Evolutionary conservation across 2,113 vertebrate genomes (phyloP), one percentile per base, ranked within the genome.

Genomic region (Ophthalmolycus amberensis): DNA sequence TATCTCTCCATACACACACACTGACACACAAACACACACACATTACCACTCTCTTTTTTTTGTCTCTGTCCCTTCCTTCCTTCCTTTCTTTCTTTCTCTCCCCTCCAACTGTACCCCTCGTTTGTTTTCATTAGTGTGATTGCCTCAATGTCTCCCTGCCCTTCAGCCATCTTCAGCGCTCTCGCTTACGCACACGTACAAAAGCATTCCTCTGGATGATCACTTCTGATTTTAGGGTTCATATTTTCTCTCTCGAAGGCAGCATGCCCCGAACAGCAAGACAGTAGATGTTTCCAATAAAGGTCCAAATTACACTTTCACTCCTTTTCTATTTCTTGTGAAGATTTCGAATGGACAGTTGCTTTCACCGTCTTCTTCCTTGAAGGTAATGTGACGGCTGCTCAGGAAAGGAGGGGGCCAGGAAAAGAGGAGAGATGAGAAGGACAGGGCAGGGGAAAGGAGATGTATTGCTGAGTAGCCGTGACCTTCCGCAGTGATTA

Each of bases 61-160:
- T 60, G 8, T 87, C 70, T 90, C 46, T 82, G 7, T 85, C 86
- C 63, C 79, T 84, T 80, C 59, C 77, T 70, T 58, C n/a, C n/a
- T 25, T 25, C 1, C 25, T 25, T 25, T 82, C 56, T 77, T 79
- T 75, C 80, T 66, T 52, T 66, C 81, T 59, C 74, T 89, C 64
- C 72, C 63, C 88, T 85, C 63, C 34, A 18, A 83, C 82, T 86
- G 79, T 82, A 82, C 90, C 90, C 88, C 94, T 95, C 95, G 86
- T 95, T 95, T 95, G 93, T 95, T 95, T 95, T 95, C 94, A 95
- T 95, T 95, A 95, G 88, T 65, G 88, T 95, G 94, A 95, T 95
- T 94, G 93, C 91, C 88, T 93, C 92, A 94, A 89, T 89, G 94
- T 95, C 94, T 94, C 80, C 38, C 84, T 91, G 94, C 95, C 94